These are phyloP conservation scores for Pogonomyrmex californicus DNA, from an alignment of 1,140 invertebrate genomes.

Conservation along the genomic window DNA sequence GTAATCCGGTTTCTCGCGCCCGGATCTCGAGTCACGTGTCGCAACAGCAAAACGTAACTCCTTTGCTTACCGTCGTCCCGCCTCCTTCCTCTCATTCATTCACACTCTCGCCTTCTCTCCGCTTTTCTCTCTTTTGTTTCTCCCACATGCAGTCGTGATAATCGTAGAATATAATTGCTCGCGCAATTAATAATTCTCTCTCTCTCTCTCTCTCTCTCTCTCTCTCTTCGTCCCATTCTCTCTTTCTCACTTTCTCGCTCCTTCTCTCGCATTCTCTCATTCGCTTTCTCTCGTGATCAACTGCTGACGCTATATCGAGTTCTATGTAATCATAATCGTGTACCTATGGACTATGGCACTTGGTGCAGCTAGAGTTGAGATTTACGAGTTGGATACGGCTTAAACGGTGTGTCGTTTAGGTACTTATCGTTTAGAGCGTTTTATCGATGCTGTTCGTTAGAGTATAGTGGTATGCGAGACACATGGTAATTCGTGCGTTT, in stretches of 20 bases:
- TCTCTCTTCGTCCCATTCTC: not conserved
- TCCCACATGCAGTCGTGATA: conserved; percentile 8
- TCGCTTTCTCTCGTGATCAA: conserved; percentile 49
- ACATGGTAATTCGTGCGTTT: conserved; percentile 64
- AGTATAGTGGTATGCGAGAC: conserved; percentile 58
- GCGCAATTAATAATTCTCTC: conserved; percentile 35
- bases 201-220: conserved; percentile 19
- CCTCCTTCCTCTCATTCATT: conserved; percentile 13
- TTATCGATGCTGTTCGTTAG: conserved; percentile 68
- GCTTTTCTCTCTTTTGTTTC: conserved; percentile 10
- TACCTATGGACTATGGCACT: conserved; percentile 80
- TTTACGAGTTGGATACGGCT: conserved; percentile 71
- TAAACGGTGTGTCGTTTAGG: conserved; percentile 71
- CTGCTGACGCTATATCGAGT: conserved; percentile 47
- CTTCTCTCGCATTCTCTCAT: not conserved
- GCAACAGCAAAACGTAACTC: not conserved
- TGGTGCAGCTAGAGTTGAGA: conserved; percentile 78
- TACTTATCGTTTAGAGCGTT: conserved; percentile 69
- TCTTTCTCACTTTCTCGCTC: not conserved
- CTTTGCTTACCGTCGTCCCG: not conserved
- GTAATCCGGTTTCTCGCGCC: conserved; percentile 48
- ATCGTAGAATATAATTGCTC: conserved; percentile 47
- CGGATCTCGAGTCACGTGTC: conserved; percentile 58
- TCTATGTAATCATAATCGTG: conserved; percentile 71
- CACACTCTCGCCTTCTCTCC: not conserved